Evolutionary conservation across 2,113 vertebrate species (phyloP).

Genomic region (Anthoscopus minutus): DNA sequence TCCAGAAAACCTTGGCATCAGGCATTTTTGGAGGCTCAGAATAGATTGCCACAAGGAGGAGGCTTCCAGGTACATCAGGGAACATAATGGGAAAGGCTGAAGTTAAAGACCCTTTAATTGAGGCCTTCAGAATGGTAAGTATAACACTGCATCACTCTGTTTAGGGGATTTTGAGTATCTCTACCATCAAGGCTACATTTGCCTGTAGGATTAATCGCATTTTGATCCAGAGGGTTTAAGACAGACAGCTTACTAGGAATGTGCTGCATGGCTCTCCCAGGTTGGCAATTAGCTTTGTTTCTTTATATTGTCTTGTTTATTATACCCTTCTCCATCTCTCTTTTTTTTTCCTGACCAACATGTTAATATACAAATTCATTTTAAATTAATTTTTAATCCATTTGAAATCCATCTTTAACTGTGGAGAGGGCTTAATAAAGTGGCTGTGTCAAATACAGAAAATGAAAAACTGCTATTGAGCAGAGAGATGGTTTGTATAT

Average conservation of each 20-base stretch:
- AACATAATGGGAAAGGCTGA: conserved; percentile 7
- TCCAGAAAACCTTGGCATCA: neutral
- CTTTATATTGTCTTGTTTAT: conserved; percentile 25
- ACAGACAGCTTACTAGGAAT: conserved; percentile 53
- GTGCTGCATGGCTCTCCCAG: neutral
- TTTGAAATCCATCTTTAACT: neutral
- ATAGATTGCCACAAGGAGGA: neutral
- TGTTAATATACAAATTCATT: neutral
- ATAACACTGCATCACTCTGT: neutral
- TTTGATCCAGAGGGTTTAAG: conserved; percentile 66
- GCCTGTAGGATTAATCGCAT: conserved; percentile 63
- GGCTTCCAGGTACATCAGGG: neutral
- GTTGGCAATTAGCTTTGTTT: conserved; percentile 50
- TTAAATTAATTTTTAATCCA: neutral
- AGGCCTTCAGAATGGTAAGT: conserved; percentile 38
- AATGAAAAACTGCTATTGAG: neutral
- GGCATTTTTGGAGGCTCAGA: neutral
- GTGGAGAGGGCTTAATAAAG: neutral
- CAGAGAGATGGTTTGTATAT: neutral
- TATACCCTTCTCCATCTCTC: neutral
- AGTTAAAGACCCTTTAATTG: conserved; percentile 52
- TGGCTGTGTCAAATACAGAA: neutral
- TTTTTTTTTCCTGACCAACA: neutral
- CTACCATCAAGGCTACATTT: conserved; percentile 59
- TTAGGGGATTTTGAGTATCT: conserved; percentile 58